phyloP scores from a whole-genome alignment of 2,797 vertebrate species.

The Myotis findleyi region DNA sequence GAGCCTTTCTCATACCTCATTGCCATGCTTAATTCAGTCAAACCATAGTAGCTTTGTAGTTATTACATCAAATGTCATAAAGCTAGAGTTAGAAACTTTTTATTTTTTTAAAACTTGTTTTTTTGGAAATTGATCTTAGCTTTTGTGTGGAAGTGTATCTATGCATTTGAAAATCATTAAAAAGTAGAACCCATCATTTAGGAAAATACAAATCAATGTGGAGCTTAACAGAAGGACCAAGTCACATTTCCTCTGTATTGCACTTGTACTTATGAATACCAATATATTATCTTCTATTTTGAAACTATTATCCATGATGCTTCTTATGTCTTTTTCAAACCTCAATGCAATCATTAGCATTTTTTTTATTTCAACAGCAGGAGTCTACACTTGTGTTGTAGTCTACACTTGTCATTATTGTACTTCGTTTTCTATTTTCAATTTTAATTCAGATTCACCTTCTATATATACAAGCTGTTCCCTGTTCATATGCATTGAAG shows the following conservation, averaged over 20 bases:
- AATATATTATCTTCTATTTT: slow-evolving; percentile 29
- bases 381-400: not conserved
- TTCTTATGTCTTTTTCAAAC: not conserved
- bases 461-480: not conserved
- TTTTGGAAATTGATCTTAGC: slow-evolving; percentile 1
- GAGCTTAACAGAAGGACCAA: not conserved
- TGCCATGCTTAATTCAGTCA: not conserved
- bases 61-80: not conserved
- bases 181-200: not conserved
- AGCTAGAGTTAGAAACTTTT: not conserved
- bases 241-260: not conserved
- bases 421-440: slow-evolving; percentile 1
- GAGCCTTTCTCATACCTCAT: not conserved
- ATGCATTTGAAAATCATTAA: slow-evolving; percentile 30
- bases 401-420: not conserved
- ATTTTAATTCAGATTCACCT: not conserved
- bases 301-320: not conserved
- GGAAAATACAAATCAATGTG: not conserved
- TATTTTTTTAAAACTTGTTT: not conserved
- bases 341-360: not conserved
- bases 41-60: not conserved
- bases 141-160: not conserved
- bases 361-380: slow-evolving; percentile 1
- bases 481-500: not conserved
- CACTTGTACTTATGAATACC: not conserved